Percentiles rank a stretch among this genome's conserved stretches.
phyloP scores from a whole-genome alignment of 2,888 invertebrate species.

The Leucophora obtusa region DNA sequence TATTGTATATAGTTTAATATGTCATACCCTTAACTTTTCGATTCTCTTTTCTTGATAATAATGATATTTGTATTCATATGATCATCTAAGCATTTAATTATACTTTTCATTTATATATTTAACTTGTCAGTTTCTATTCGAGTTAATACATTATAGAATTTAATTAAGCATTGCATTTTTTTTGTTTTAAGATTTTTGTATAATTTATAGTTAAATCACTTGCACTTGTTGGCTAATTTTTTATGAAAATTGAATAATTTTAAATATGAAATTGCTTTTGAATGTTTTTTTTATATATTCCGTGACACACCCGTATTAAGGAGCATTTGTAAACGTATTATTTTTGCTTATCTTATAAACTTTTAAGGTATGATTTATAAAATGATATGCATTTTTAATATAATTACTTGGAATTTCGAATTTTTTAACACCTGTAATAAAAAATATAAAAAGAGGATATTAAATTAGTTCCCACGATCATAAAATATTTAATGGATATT shows the following conservation, averaged over 20 bases:
- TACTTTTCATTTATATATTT: conserved; percentile 31
- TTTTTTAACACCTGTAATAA: conserved; percentile 33
- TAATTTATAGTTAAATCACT: conserved; percentile 3
- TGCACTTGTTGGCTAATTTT: conserved; percentile 1
- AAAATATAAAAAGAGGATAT: conserved; percentile 12
- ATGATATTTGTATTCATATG: background rate
- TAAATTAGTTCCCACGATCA: conserved; percentile 35
- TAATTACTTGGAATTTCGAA: conserved; percentile 23
- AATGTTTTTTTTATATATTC: background rate
- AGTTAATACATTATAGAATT: conserved; percentile 42
- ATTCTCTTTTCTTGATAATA: conserved; percentile 23
- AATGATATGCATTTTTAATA: conserved; percentile 23
- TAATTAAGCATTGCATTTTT: conserved; percentile 45
- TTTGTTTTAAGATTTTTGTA: background rate
- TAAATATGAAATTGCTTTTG: background rate
- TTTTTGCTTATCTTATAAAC: background rate
- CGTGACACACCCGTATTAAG: conserved; percentile 51
- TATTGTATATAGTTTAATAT: too few species aligned
- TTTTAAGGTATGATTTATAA: conserved; percentile 4
- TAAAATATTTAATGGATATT: background rate
- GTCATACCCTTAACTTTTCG: conserved; percentile 24
- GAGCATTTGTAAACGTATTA: background rate
- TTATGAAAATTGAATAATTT: conserved; percentile 4
- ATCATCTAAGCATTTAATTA: conserved; percentile 42
- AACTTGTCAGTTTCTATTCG: conserved; percentile 29